These are phyloP conservation scores for Echinarachnius parma DNA, from an alignment of 53 echinoderm and acorn worm species.

Conservation along the genomic window DNA sequence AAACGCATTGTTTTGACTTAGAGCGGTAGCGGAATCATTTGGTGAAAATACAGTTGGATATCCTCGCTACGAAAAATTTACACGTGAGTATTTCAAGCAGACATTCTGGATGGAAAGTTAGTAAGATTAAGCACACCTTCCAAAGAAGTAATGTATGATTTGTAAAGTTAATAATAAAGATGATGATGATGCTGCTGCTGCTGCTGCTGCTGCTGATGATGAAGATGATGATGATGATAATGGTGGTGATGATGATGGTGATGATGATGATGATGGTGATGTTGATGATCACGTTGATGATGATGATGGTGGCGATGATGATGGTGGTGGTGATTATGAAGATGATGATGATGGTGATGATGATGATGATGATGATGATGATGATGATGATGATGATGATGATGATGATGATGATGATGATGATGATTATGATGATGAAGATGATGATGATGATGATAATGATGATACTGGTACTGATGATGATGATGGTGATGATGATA, in stretches of 20 bases:
- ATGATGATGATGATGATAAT: constrained; percentile 1
- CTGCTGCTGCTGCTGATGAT: neutral
- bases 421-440: neutral
- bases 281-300: neutral
- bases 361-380: neutral
- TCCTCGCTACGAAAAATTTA: too few species aligned
- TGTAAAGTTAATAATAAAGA: too few species aligned
- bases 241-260: neutral
- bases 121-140: too few species aligned
- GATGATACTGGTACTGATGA: neutral
- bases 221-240: neutral
- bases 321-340: neutral
- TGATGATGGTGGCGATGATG: neutral
- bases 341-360: neutral
- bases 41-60: too few species aligned
- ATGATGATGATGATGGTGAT: neutral
- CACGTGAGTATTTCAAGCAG: too few species aligned
- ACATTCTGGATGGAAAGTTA: too few species aligned
- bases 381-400: neutral
- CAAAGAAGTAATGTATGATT: too few species aligned
- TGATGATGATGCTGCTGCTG: too few species aligned
- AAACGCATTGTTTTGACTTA: too few species aligned
- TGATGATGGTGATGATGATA: constrained; percentile 9
- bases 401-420: neutral
- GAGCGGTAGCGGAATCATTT: too few species aligned